These are phyloP conservation scores for Leptopilina drosophilae DNA, from an alignment of 2,888 invertebrate species.

Conservation along the genomic window DNA sequence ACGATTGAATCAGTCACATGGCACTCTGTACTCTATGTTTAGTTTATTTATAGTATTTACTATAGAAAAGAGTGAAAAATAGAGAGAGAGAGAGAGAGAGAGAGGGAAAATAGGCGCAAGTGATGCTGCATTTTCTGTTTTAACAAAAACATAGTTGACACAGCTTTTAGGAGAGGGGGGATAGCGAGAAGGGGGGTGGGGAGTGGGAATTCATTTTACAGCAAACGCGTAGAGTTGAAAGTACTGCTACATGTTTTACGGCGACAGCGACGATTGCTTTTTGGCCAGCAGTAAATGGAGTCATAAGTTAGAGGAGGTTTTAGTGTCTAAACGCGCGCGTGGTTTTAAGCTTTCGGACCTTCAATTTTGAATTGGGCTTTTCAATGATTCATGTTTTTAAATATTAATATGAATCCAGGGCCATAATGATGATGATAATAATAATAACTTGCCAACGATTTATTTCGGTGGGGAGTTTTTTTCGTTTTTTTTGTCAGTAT, in stretches of 20 bases:
- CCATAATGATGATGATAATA: too few species aligned
- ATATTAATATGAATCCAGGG: too few species aligned
- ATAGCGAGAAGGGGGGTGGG: background rate
- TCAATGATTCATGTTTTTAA: too few species aligned
- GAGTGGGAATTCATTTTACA: conserved; percentile 14
- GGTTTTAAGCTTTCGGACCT: background rate
- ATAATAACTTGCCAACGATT: too few species aligned
- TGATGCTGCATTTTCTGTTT: conserved; percentile 26
- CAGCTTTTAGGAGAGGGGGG: background rate
- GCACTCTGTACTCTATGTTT: too few species aligned
- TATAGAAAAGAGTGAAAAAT: too few species aligned
- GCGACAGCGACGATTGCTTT: conserved; percentile 34
- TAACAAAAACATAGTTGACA: conserved; percentile 11
- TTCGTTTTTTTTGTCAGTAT: too few species aligned
- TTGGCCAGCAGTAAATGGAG: conserved; percentile 26
- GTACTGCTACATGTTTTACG: conserved; percentile 36
- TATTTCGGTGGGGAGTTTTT: too few species aligned
- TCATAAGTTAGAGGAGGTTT: conserved; percentile 18
- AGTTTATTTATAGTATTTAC: too few species aligned
- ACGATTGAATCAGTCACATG: conserved; percentile 20
- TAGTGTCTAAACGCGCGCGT: background rate
- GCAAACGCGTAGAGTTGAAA: background rate
- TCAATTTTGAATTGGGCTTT: too few species aligned
- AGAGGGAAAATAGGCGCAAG: background rate
- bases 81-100: too few species aligned